Conservation (phyloP, 2,888 invertebrate genomes). For the Selenia dentaria region DNA sequence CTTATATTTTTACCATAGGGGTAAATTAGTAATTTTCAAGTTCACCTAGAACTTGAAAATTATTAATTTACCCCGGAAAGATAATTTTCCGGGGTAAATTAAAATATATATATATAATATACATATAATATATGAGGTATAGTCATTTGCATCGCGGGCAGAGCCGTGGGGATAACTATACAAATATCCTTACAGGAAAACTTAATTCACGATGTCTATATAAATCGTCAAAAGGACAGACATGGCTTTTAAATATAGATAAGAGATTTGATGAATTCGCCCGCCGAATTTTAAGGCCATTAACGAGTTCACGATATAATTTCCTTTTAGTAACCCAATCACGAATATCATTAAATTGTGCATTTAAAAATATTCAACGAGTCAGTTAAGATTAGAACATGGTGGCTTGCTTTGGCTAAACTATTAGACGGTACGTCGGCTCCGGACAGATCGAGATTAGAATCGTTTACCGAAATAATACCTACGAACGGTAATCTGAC, state of each 20-base stretch:
- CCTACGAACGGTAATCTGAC: conserved; percentile 63
- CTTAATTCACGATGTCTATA: neutral
- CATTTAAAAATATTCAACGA: conserved; percentile 18
- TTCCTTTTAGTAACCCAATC: conserved; percentile 62
- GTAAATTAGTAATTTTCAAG: too few species aligned
- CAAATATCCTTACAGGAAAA: neutral
- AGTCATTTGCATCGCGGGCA: too few species aligned
- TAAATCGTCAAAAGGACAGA: neutral
- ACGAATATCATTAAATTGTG: conserved; percentile 62
- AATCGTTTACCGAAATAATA: conserved; percentile 80
- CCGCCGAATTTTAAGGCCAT: conserved; percentile 65
- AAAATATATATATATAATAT: too few species aligned
- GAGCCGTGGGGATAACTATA: too few species aligned
- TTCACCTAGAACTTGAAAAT: too few species aligned
- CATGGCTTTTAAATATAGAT: conserved; percentile 5
- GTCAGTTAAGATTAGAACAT: conserved; percentile 69
- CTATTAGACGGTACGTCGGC: conserved; percentile 73
- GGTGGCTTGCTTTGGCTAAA: conserved; percentile 62
- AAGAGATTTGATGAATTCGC: conserved; percentile 63
- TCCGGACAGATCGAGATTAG: conserved; percentile 70
- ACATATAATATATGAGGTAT: too few species aligned
- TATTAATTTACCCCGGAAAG: too few species aligned
- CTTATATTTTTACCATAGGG: too few species aligned
- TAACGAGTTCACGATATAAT: conserved; percentile 59
- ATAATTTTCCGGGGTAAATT: too few species aligned